phyloP scores from a whole-genome alignment of 2,113 vertebrate genomes.

The Hyperoodon ampullatus region DNA sequence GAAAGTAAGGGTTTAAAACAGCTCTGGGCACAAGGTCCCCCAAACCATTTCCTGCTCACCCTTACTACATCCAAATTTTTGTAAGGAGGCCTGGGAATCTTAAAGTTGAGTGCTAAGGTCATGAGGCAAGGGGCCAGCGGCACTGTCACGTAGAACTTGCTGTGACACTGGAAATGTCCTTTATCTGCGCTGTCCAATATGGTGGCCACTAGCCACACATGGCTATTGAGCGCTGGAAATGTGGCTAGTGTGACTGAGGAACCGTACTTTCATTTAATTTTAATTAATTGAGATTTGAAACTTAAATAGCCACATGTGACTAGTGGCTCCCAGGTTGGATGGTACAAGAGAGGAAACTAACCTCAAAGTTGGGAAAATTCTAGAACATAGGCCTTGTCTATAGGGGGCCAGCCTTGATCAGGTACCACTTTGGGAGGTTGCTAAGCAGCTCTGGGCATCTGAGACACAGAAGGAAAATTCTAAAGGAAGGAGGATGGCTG shows the following conservation, averaged over 20 bases:
- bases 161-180: not conserved
- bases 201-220: not conserved
- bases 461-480: not conserved
- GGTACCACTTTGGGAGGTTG: not conserved
- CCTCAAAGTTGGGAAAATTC: not conserved
- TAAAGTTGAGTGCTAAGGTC: not conserved
- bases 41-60: not conserved
- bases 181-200: not conserved
- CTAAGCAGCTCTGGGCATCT: not conserved
- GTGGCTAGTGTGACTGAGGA: not conserved
- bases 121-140: not conserved
- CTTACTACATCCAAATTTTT: not conserved
- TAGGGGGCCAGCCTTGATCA: not conserved
- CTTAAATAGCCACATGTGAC: not conserved
- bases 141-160: not conserved
- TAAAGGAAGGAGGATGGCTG: not conserved
- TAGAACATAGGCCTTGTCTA: not conserved
- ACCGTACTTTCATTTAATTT: not conserved
- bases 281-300: not conserved
- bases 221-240: not conserved
- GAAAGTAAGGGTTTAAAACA: not conserved
- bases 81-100: not conserved
- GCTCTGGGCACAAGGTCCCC: not conserved
- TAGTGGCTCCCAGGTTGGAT: not conserved
- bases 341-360: not conserved